phyloP scores from a whole-genome alignment of 2,113 vertebrate species.

The Cervus canadensis region DNA sequence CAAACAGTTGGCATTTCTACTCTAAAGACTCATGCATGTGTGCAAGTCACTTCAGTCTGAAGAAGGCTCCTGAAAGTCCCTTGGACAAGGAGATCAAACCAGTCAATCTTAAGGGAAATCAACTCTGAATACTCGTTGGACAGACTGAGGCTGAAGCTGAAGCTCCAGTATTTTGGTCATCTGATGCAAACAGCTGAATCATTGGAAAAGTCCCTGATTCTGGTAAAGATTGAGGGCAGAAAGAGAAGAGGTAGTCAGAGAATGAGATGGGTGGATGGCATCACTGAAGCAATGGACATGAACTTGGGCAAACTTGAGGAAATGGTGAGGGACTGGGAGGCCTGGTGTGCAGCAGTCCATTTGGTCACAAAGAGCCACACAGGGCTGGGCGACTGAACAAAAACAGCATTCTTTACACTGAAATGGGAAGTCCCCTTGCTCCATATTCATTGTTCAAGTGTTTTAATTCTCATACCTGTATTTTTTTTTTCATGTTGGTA shows the following conservation, averaged over 20 bases:
- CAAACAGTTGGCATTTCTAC: neutral
- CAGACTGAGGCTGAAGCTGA: neutral
- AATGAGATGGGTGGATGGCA: neutral
- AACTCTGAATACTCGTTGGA: neutral
- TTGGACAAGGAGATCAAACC: neutral
- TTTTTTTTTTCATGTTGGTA: neutral
- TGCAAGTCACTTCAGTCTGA: neutral
- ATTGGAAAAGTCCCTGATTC: neutral
- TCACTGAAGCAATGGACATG: neutral
- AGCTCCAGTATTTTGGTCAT: neutral
- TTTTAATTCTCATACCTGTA: neutral
- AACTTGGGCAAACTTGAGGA: neutral
- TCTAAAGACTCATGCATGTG: rapidly evolving
- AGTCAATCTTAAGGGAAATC: neutral
- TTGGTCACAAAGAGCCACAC: neutral
- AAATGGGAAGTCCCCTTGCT: neutral
- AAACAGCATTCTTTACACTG: neutral
- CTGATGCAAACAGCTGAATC: neutral
- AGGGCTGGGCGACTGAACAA: neutral
- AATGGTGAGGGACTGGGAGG: neutral
- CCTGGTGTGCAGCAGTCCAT: neutral
- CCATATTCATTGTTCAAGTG: neutral
- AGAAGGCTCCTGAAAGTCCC: neutral
- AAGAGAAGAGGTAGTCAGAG: neutral
- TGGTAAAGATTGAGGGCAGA: neutral